Evolutionary conservation across 64 coral and sea anemone species (phyloP).

Genomic region (Trachythela sp.): DNA sequence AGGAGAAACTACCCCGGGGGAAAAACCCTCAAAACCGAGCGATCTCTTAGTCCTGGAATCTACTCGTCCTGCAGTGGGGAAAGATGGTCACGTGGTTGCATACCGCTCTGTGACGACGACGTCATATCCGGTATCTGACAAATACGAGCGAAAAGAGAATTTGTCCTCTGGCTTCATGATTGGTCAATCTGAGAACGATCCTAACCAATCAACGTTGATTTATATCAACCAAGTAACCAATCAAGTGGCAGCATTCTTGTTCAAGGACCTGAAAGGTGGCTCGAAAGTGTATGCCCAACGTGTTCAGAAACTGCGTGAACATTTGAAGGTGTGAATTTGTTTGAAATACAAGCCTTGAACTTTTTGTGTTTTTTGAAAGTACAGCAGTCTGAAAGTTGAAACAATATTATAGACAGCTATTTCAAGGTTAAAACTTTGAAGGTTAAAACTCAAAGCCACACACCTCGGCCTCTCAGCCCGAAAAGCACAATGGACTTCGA

Average conservation of each 20-base stretch:
- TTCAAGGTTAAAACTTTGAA: too few species aligned
- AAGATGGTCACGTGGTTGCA: constrained; percentile 62
- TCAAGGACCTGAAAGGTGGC: constrained; percentile 46
- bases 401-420: too few species aligned
- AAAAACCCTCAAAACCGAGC: too few species aligned
- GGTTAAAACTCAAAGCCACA: too few species aligned
- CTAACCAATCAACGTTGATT: constrained; percentile 32
- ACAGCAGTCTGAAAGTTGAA: too few species aligned
- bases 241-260: constrained; percentile 45
- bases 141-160: constrained; percentile 59
- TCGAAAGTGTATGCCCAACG: constrained; percentile 48
- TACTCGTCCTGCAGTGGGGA: constrained; percentile 18
- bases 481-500: too few species aligned
- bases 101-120: constrained; percentile 55
- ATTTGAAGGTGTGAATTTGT: too few species aligned
- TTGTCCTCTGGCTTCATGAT: constrained; percentile 65
- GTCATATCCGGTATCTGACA: constrained; percentile 33
- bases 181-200: constrained; percentile 9
- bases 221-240: constrained; percentile 73
- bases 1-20: too few species aligned
- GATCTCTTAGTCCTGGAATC: too few species aligned
- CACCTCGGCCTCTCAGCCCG: too few species aligned
- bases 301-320: constrained; percentile 19
- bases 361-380: too few species aligned
- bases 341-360: too few species aligned